Evolutionary conservation across 2,888 invertebrate genomes (phyloP), one percentile per base, ranked within the genome.

Genomic region (Lycaena phlaeas): DNA sequence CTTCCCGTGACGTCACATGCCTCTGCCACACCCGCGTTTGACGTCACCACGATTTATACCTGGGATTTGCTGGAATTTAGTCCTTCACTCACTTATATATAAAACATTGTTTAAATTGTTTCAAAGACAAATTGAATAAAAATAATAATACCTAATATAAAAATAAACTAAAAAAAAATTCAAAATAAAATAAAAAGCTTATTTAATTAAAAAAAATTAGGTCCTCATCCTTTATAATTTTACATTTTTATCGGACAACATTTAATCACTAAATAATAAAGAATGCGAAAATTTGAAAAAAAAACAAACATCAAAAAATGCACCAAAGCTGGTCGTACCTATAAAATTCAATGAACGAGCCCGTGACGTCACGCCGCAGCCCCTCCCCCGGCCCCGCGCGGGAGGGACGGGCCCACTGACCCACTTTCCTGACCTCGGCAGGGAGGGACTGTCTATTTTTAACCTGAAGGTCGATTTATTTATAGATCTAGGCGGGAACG

Each of bases 401-500:
- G 28, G 39, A 25, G 27, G 41, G 76, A 74, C 48, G 50, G 61
- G 40, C 58, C 60, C 55, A 61, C 60, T 82, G 84, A 82, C 82
- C 82, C 60, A 84, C 75, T 81, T 84, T 75, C 59, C 67, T 69
- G 76, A 82, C 79, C 82, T 76, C 81, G 72, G 61, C 68, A 64
- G 68, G 71, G 65, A 64, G 76, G 75, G 81, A 74, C 71, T 70
- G 64, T 82, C 84, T 84, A 84, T 84, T 82, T 84, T 77, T 81
- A 79, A 74, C 64, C 75, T 79, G 81, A 84, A 84, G 84, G 84
- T 84, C 84, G 78, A 57, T 71, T 68, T 84, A 84, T 84, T 78
- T 78, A 81, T 82, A 79, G 76, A 64, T 51, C 53, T 53, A 56
- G 65, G 61, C 54, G 63, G 56, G 56, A 57, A 56, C 57, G 45